Base-by-base conservation (phyloP, 2,888 invertebrate genomes). In the Entomobrya proxima region DNA sequence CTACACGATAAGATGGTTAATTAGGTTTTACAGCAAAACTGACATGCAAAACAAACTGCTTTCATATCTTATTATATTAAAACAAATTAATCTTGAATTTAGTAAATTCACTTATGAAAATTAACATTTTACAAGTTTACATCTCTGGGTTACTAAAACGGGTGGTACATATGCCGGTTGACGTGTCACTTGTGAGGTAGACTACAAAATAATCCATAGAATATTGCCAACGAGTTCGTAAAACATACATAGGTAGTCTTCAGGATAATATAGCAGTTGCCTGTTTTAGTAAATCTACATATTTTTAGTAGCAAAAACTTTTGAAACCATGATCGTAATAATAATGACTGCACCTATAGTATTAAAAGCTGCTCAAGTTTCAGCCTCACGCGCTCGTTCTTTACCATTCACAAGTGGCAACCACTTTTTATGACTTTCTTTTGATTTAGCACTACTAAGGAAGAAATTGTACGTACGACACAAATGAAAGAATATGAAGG, bases 321-420 rank as follows among this genome's bases (percentile, higher is more conserved):
- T 69, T 55, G 13, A 64, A 61, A 77, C 50, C 58, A 32, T 15
- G 47, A 74, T 40, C 55, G 30, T 72, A 77, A 83, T 77, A 76
- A 76, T 76, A 75, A 83, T 76, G 50, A 64, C 44, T 44, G 40
- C 55, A 55, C 15, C 24, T 27, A 13, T 3, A 40, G 72, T 18
- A 40, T 40, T 30, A 50, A 72, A 5, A 52, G 40, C 69, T 27
- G 30, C 21, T 55, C 27, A 77, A 64, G 32, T 44, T 67, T 76
- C 58, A 40, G 15, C 47, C 61, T 13, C 37, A 67, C 27, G 44
- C 44, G 18, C 58, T 67, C 77, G 69, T 83, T 77, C 76, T 77
- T 83, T 77, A 83, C 77, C 83, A 77, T 83, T 83, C 77, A 55
- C 82, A 64, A 75, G 75, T 83, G 82, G 82, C 82, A 82, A 72